Evolutionary conservation across 2,113 vertebrate genomes (phyloP).

Genomic region (Oncorhynchus masou): DNA sequence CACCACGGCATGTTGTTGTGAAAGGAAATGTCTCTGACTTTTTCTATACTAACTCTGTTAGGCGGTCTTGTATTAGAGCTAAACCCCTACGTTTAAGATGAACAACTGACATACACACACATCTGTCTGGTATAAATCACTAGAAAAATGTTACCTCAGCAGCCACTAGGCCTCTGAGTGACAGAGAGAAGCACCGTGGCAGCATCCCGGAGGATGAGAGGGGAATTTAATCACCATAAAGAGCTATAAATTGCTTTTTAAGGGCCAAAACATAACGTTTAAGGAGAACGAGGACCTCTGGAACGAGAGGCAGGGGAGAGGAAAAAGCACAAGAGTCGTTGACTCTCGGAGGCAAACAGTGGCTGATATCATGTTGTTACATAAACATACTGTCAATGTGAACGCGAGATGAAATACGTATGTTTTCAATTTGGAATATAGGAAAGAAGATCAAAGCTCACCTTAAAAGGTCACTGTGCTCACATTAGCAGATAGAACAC

Average conservation of each 20-base stretch:
- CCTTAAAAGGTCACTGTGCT: too few relatives aligned
- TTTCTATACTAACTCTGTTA: constrained; percentile 24
- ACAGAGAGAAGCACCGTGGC: not conserved
- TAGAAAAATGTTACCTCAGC: constrained; percentile 45
- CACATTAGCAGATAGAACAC: too few relatives aligned
- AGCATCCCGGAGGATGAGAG: not conserved
- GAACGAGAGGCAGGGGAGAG: not conserved
- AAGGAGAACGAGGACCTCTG: not conserved
- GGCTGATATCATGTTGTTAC: not conserved
- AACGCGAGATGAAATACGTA: not conserved
- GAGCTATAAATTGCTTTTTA: constrained; percentile 5
- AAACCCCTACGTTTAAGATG: not conserved
- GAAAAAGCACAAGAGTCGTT: too few relatives aligned
- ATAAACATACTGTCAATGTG: not conserved
- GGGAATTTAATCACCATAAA: not conserved
- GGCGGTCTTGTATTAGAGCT: constrained; percentile 29
- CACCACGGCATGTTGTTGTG: too few relatives aligned
- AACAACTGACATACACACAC: not conserved
- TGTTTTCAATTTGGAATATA: not conserved
- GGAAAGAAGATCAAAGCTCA: too few relatives aligned
- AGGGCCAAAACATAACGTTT: not conserved
- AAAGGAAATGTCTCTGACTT: too few relatives aligned
- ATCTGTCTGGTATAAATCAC: constrained; percentile 66
- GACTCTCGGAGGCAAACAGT: not conserved
- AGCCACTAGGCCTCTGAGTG: constrained; percentile 33